phyloP scores from a whole-genome alignment of 2,113 vertebrate species.

The Ondatra zibethicus region DNA sequence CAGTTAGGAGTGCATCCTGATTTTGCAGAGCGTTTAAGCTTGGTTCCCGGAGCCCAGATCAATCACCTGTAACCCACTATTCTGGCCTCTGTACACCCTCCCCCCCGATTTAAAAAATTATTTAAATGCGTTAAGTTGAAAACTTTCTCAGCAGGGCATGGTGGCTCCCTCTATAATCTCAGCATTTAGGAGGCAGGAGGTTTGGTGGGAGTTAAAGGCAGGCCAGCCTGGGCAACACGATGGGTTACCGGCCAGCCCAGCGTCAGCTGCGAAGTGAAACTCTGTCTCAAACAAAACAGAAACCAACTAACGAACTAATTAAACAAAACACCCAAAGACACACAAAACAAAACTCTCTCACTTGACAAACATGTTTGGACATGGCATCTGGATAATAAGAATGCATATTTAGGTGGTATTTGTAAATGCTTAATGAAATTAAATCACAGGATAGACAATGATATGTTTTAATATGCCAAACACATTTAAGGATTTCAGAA shows the following conservation, averaged over 20 bases:
- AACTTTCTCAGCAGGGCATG: neutral
- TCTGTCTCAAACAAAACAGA: neutral
- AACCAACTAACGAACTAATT: neutral
- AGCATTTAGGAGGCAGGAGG: neutral
- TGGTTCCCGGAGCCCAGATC: neutral
- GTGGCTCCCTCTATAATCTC: neutral
- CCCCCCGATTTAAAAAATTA: neutral
- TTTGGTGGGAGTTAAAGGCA: neutral
- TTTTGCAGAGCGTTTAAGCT: neutral
- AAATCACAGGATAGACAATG: neutral
- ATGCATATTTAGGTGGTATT: neutral
- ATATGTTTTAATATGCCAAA: slow-evolving; percentile 9
- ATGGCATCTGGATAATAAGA: neutral
- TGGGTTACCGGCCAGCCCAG: neutral
- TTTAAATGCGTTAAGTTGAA: neutral
- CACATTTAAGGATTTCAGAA: neutral
- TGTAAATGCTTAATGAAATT: neutral
- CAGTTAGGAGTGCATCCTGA: neutral
- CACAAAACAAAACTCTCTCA: neutral
- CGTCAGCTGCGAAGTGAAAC: neutral
- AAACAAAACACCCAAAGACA: neutral
- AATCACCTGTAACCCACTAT: neutral
- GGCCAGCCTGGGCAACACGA: neutral
- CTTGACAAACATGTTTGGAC: neutral
- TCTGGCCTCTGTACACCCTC: neutral